These are phyloP conservation scores for Lordiphosa andalusiaca DNA, from an alignment of 2,888 invertebrate species.

Conservation along the genomic window DNA sequence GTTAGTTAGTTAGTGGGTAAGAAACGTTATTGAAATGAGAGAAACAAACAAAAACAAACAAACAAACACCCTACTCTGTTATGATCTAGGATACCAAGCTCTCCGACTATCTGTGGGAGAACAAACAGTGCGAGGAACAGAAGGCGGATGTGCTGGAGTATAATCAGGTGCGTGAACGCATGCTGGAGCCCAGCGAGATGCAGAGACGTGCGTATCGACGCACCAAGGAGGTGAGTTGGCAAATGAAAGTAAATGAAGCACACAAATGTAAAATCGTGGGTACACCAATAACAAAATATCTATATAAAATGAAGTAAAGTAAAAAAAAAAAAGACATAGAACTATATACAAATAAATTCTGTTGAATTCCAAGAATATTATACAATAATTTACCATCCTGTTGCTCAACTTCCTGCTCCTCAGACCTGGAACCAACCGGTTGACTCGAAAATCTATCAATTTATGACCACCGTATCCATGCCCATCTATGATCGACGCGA, in stretches of 20 bases:
- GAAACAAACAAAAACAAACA: constrained; percentile 26
- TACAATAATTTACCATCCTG: too few species aligned
- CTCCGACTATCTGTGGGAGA: constrained; percentile 94
- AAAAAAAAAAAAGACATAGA: too few species aligned
- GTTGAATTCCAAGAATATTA: too few species aligned
- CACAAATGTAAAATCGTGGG: too few species aligned
- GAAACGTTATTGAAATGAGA: neutral
- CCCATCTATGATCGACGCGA: constrained; percentile 94
- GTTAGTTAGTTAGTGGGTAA: too few species aligned
- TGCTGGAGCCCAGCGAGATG: constrained; percentile 84
- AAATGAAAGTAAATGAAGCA: too few species aligned
- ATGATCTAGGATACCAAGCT: constrained; percentile 89
- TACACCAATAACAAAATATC: too few species aligned
- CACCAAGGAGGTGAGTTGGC: constrained; percentile 64
- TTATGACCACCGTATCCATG: constrained; percentile 96
- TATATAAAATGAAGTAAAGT: too few species aligned
- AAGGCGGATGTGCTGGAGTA: constrained; percentile 87
- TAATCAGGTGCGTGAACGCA: constrained; percentile 80
- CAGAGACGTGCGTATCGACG: constrained; percentile 80
- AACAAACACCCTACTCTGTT: constrained; percentile 21
- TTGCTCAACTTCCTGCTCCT: too few species aligned
- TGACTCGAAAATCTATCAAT: constrained; percentile 84
- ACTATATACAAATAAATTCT: too few species aligned
- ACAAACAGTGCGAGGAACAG: constrained; percentile 89
- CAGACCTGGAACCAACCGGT: constrained; percentile 79